Percentiles rank a stretch among this genome's conserved stretches.
Conservation (phyloP, 2,113 vertebrate species). For the Harpagus bidentatus region DNA sequence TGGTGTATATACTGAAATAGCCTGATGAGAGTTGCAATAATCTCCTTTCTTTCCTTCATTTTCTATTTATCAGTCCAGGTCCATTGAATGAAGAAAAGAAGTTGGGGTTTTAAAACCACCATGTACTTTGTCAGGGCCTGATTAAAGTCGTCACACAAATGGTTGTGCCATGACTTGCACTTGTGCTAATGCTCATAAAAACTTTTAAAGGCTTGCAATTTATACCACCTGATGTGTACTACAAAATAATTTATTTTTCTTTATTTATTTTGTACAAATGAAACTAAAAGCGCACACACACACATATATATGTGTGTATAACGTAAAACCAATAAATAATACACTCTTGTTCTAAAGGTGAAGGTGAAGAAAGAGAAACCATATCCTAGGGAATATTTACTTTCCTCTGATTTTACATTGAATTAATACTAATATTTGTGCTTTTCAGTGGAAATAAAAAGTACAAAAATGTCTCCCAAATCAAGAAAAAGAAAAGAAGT, state of each 20-base stretch:
- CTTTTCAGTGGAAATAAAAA: background rate
- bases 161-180: background rate
- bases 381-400: background rate
- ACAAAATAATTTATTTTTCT: background rate
- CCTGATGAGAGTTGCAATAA: background rate
- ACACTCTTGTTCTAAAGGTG: background rate
- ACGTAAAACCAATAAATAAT: background rate
- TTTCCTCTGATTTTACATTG: background rate
- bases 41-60: background rate
- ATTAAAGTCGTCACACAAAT: background rate
- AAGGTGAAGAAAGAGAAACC: background rate
- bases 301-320: rapidly evolving
- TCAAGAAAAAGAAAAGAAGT: background rate
- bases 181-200: background rate
- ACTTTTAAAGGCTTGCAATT: background rate
- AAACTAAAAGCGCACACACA: background rate
- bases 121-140: background rate
- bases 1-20: background rate
- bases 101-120: background rate
- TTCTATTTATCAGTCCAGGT: background rate
- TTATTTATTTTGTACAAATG: background rate
- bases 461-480: background rate
- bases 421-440: background rate
- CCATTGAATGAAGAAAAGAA: background rate
- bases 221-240: background rate